A percentile compares a stretch with the other conserved stretches of the same genome.
Evolutionary conservation across 2,888 invertebrate species (phyloP).

Genomic region (Amaurobius ferox): DNA sequence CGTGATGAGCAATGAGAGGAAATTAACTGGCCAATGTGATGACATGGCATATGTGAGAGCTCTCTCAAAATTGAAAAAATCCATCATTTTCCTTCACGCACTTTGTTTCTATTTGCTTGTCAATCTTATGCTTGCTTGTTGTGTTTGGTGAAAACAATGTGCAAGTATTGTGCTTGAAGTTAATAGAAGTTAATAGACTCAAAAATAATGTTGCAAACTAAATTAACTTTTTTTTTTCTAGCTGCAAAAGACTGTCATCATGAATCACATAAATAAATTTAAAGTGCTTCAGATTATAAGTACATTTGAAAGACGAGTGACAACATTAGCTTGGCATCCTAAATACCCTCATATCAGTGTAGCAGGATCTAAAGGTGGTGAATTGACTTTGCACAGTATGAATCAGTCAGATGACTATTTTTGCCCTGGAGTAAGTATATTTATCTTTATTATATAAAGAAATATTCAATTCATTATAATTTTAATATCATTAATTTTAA

Average conservation of each 20-base stretch:
- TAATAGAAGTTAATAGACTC: no score
- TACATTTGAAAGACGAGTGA: conserved; percentile 43
- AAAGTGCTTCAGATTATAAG: neutral
- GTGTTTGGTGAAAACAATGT: no score
- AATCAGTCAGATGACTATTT: neutral
- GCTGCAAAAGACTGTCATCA: neutral
- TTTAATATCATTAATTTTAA: neutral
- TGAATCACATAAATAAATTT: neutral
- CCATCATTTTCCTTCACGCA: no score
- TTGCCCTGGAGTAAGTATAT: conserved; percentile 26
- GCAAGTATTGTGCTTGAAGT: no score
- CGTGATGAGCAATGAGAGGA: no score
- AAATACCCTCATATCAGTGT: conserved; percentile 17
- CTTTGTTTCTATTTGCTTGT: no score
- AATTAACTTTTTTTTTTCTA: no score
- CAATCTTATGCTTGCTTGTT: no score
- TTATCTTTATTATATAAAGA: neutral
- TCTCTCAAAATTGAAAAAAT: no score
- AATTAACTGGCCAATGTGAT: no score
- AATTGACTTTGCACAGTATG: conserved; percentile 26
- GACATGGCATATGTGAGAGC: no score
- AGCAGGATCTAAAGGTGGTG: conserved; percentile 44
- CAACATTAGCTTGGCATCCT: conserved; percentile 42
- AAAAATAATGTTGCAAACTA: no score
- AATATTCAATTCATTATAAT: neutral